Conservation (phyloP, 2,113 vertebrate species). For the Craseonycteris thonglongyai region DNA sequence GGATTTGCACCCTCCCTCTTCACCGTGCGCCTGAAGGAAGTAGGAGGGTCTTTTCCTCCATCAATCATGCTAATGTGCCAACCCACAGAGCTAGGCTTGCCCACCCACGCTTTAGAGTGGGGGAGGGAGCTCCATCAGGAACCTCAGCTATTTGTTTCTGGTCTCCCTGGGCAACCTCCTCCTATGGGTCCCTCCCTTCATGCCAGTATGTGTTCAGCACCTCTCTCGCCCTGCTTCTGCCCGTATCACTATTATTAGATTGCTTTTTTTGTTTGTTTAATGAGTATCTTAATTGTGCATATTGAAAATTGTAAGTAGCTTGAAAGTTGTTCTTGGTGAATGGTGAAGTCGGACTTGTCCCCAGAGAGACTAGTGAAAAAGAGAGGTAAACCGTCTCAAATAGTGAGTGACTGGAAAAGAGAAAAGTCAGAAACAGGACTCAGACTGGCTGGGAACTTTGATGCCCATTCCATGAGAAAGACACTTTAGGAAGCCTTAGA, state of each 20-base stretch:
- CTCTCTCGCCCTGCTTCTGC: too few relatives aligned
- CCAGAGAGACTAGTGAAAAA: background rate
- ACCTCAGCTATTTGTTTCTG: too few relatives aligned
- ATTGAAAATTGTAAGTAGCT: background rate
- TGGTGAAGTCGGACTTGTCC: background rate
- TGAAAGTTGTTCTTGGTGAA: background rate
- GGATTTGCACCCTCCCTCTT: too few relatives aligned
- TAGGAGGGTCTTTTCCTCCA: too few relatives aligned
- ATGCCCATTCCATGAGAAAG: background rate
- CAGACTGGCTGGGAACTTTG: background rate
- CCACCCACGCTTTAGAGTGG: too few relatives aligned
- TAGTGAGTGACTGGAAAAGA: background rate
- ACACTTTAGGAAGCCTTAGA: background rate
- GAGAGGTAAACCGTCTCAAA: background rate
- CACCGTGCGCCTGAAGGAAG: too few relatives aligned
- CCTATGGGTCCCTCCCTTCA: too few relatives aligned
- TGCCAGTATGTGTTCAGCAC: too few relatives aligned
- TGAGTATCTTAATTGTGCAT: background rate
- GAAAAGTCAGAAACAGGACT: background rate
- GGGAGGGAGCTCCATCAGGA: too few relatives aligned
- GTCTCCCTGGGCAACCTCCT: too few relatives aligned
- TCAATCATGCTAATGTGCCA: too few relatives aligned
- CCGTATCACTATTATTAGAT: background rate
- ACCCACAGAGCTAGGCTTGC: too few relatives aligned
- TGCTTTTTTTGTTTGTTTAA: background rate